Evolutionary conservation across 2,113 vertebrate genomes (phyloP).

Genomic region (Ardeotis arabs): DNA sequence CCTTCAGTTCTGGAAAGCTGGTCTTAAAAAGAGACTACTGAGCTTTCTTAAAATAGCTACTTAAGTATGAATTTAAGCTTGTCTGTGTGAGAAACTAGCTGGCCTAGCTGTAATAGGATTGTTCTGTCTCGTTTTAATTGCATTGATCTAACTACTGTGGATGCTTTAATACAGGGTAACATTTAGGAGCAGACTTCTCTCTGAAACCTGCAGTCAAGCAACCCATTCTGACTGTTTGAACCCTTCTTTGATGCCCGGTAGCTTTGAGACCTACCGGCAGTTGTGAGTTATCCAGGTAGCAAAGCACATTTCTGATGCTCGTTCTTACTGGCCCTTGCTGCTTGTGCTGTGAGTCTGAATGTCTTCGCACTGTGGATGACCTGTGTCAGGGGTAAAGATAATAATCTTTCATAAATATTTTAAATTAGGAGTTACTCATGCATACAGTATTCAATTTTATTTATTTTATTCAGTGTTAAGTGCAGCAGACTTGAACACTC

Average conservation of each 20-base stretch:
- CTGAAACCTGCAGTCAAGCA: neutral
- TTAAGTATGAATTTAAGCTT: conserved; percentile 15
- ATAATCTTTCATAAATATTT: neutral
- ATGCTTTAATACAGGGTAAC: neutral
- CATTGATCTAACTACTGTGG: neutral
- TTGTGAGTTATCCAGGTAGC: neutral
- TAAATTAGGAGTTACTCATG: neutral
- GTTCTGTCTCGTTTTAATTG: neutral
- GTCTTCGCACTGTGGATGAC: neutral
- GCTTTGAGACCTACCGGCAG: neutral
- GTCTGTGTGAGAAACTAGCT: neutral
- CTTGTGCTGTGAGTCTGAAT: neutral
- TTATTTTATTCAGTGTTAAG: neutral
- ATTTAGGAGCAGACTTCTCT: neutral
- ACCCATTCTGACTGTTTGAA: neutral
- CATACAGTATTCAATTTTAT: neutral
- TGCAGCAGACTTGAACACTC: neutral
- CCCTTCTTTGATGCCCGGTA: neutral
- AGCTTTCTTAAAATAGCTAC: neutral
- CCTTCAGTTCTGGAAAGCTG: neutral
- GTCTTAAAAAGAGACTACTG: neutral
- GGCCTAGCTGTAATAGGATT: conserved; percentile 48
- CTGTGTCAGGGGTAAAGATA: neutral
- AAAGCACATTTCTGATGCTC: neutral
- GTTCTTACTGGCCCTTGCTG: neutral